phyloP scores from a whole-genome alignment of 2,888 invertebrate species.

The Amphiduros pacificus region DNA sequence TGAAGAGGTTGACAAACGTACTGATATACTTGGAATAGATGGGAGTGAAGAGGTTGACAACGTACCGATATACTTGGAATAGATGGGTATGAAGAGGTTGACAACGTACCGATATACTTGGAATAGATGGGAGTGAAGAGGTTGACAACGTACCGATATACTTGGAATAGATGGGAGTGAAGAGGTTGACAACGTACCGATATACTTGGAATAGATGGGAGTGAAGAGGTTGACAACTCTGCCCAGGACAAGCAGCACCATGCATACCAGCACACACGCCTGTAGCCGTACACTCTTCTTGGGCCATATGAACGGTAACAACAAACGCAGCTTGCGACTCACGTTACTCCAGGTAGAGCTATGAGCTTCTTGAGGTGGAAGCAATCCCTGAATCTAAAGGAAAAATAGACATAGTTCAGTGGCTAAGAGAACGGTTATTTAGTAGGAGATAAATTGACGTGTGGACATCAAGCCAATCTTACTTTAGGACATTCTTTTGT shows the following conservation, averaged over 20 bases:
- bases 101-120: constrained; percentile 81
- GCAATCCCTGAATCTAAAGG: no score
- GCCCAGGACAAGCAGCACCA: constrained; percentile 75
- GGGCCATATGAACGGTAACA: constrained; percentile 94
- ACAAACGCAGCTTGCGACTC: constrained; percentile 75
- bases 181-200: constrained; percentile 88
- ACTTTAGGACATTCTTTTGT: no score
- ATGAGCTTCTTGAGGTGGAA: not conserved
- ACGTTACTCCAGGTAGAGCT: constrained; percentile 62
- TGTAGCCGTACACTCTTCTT: constrained; percentile 77
- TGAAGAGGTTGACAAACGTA: constrained; percentile 84
- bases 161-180: constrained; percentile 90
- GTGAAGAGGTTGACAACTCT: constrained; percentile 87
- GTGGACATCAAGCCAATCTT: no score
- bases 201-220: constrained; percentile 88
- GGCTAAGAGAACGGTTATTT: no score
- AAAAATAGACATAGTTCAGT: no score
- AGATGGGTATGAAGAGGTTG: no score
- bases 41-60: no score
- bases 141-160: constrained; percentile 87
- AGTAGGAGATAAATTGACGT: no score
- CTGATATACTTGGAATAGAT: no score
- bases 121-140: constrained; percentile 91
- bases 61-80: no score
- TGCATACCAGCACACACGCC: constrained; percentile 74